Conservation (phyloP, 2,888 invertebrate species). For the Stenchaetothrips biformis region DNA sequence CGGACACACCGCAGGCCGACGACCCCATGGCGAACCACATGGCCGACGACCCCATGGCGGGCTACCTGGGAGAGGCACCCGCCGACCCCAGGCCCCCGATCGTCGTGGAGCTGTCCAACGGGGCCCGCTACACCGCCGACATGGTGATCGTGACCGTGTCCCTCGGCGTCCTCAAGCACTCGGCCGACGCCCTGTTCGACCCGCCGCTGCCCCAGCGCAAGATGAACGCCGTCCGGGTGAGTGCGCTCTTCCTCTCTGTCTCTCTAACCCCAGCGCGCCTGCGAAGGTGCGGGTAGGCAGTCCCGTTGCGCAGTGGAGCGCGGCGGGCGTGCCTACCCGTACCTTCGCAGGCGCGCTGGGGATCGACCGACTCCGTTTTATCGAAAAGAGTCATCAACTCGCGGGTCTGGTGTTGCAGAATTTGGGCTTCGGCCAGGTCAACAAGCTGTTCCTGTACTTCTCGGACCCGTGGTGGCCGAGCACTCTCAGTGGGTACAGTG, state of each 20-base stretch:
- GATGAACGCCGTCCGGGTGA: slow-evolving; percentile 17
- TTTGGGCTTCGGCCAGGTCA: slow-evolving; percentile 47
- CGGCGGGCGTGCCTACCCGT: too few species aligned
- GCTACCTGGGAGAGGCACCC: background rate
- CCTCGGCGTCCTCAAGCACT: slow-evolving; percentile 6
- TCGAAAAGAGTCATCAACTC: too few species aligned
- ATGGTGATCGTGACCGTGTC: slow-evolving; percentile 4
- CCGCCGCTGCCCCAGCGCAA: slow-evolving; percentile 13
- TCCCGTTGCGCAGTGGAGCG: too few species aligned
- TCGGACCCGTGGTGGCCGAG: slow-evolving; percentile 45
- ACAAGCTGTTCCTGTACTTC: slow-evolving; percentile 49
- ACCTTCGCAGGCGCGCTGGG: too few species aligned
- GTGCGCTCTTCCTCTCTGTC: background rate
- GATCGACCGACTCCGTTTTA: too few species aligned
- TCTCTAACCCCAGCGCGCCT: too few species aligned
- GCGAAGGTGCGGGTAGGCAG: too few species aligned
- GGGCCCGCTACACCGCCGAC: slow-evolving; percentile 5
- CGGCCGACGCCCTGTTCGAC: slow-evolving; percentile 2
- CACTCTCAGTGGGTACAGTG: slow-evolving; percentile 38
- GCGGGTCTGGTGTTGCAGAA: slow-evolving; percentile 34
- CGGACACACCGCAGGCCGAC: background rate
- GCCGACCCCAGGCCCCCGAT: background rate
- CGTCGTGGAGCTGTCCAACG: background rate
- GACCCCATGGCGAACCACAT: background rate
- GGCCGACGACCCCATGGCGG: background rate